phyloP scores from a whole-genome alignment of 2,113 vertebrate species.

The Phaetusa simplex region DNA sequence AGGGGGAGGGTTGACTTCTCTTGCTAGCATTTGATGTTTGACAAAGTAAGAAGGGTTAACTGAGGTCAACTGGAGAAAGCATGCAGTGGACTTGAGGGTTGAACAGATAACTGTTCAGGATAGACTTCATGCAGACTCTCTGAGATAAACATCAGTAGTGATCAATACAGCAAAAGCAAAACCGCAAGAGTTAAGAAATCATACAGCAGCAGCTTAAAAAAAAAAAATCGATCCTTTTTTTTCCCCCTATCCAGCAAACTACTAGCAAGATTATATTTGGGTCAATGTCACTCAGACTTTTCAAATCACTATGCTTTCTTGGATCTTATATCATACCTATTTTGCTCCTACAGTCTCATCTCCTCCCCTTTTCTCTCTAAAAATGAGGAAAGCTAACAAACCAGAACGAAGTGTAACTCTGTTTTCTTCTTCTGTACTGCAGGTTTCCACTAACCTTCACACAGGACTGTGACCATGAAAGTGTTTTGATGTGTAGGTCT shows the following conservation, averaged over 20 bases:
- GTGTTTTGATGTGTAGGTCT: neutral
- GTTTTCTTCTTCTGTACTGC: neutral
- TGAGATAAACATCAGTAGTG: constrained; percentile 32
- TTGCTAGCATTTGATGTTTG: neutral
- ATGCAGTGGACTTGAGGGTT: neutral
- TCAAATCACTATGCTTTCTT: constrained; percentile 24
- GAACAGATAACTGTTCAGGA: constrained; percentile 20
- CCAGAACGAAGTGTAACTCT: neutral
- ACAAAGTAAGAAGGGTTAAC: constrained; percentile 7
- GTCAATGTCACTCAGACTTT: constrained; percentile 43
- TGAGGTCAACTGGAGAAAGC: constrained; percentile 19
- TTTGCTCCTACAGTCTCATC: neutral
- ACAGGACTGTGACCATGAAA: neutral
- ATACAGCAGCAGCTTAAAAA: constrained; percentile 27
- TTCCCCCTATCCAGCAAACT: neutral
- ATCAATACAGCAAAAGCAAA: constrained; percentile 66
- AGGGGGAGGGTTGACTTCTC: neutral
- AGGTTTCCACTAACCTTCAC: neutral
- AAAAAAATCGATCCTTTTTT: neutral
- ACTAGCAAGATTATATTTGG: constrained; percentile 44
- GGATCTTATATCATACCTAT: neutral
- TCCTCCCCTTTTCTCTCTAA: neutral
- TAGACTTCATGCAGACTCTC: neutral
- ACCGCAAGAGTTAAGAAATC: constrained; percentile 40
- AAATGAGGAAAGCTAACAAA: constrained; percentile 28